Evolutionary conservation across 64 coral and sea anemone genomes (phyloP).

Genomic region (Montipora sp.): DNA sequence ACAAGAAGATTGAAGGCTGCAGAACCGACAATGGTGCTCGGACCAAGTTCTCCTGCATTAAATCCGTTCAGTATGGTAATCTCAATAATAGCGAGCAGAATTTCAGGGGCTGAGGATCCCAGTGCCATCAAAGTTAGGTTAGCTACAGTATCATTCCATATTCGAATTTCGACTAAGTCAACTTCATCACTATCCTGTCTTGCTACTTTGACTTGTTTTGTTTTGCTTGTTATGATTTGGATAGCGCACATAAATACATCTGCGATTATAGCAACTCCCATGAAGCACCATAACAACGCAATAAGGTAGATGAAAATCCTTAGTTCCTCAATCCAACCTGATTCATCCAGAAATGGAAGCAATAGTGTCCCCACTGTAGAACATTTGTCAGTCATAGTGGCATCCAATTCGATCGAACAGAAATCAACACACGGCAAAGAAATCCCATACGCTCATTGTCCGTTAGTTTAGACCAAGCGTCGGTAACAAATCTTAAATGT

Average conservation of each 20-base stretch:
- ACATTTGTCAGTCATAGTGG: constrained; percentile 58
- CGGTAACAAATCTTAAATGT: not conserved
- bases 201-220: constrained; percentile 85
- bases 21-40: constrained; percentile 98
- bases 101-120: constrained; percentile 96
- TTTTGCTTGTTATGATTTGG: constrained; percentile 99
- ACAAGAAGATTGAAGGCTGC: constrained; percentile 94
- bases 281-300: constrained; percentile 95
- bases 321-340: constrained; percentile 76
- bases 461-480: not conserved
- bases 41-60: constrained; percentile 84
- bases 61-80: constrained; percentile 81
- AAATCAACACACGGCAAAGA: not conserved
- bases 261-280: constrained; percentile 93
- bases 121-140: constrained; percentile 97
- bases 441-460: not conserved
- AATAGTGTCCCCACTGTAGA: constrained; percentile 76
- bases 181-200: constrained; percentile 79
- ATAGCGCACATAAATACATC: constrained; percentile 99
- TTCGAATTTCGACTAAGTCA: constrained; percentile 84
- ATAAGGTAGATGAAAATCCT: constrained; percentile 81
- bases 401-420: not conserved
- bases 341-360: constrained; percentile 89
- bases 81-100: constrained; percentile 94
- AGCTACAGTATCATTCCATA: constrained; percentile 99